Evolutionary conservation across 1,140 invertebrate genomes (phyloP).

Genomic region (Drosophila pseudoananassae): DNA sequence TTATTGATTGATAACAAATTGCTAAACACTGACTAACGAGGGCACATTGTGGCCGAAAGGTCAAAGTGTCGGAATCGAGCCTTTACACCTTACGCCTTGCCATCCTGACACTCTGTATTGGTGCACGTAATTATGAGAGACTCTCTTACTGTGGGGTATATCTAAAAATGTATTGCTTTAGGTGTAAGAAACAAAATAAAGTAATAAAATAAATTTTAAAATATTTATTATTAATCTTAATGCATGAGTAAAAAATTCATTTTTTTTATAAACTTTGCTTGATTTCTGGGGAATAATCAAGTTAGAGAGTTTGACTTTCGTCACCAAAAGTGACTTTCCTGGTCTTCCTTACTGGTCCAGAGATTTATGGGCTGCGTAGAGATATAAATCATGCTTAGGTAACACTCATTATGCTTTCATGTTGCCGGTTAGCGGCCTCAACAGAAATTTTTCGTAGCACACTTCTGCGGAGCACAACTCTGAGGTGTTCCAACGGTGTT

Average conservation of each 20-base stretch:
- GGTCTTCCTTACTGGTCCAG: conserved; percentile 24
- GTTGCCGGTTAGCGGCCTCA: conserved; percentile 22
- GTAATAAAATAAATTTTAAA: background rate
- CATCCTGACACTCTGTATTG: background rate
- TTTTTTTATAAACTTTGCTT: background rate
- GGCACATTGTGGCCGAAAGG: conserved; percentile 73
- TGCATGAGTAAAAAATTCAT: background rate
- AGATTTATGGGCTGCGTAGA: conserved; percentile 66
- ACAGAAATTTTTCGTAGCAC: conserved; percentile 34
- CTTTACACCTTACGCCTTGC: conserved; percentile 13
- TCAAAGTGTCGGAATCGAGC: conserved; percentile 52
- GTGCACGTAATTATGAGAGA: conserved; percentile 60
- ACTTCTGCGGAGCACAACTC: conserved; percentile 32
- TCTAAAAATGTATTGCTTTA: background rate
- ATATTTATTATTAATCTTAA: no score
- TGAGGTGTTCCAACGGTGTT: conserved; percentile 39
- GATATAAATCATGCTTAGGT: conserved; percentile 76
- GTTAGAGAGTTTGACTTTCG: conserved; percentile 12
- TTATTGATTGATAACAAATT: conserved; percentile 80
- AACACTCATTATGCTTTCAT: conserved; percentile 73
- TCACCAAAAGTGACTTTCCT: background rate
- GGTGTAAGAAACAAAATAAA: background rate
- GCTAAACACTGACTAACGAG: conserved; percentile 76
- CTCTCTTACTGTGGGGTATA: conserved; percentile 4
- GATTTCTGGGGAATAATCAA: background rate